Evolutionary conservation across 2,888 invertebrate species (phyloP).

Genomic region (Eristalis tenax): DNA sequence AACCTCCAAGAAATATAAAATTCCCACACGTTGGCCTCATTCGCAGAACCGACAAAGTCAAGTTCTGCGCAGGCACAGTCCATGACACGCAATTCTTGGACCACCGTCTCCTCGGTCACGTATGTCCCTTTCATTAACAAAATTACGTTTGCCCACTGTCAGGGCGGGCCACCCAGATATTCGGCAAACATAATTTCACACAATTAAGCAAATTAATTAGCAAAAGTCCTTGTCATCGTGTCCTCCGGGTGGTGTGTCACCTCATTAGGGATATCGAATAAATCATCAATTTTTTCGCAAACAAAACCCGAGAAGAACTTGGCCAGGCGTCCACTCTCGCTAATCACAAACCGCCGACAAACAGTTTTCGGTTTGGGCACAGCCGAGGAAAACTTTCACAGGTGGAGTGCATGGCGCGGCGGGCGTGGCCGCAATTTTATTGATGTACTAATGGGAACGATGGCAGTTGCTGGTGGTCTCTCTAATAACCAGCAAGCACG

Average conservation of each 20-base stretch:
- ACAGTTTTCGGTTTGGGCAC: neutral
- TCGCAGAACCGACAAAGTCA: neutral
- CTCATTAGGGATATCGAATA: neutral
- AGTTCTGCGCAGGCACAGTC: neutral
- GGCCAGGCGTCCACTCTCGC: neutral
- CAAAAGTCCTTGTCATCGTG: neutral
- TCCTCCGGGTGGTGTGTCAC: neutral
- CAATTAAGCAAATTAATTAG: conserved; percentile 15
- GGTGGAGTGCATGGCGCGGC: neutral
- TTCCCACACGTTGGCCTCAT: neutral
- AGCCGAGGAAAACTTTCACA: neutral
- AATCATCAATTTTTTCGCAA: neutral
- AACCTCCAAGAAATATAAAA: neutral
- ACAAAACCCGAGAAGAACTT: neutral
- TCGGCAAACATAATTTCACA: conserved; percentile 19
- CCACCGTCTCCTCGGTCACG: neutral
- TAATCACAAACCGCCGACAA: neutral
- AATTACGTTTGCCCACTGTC: conserved; percentile 15
- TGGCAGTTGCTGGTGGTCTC: neutral
- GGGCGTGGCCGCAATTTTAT: neutral
- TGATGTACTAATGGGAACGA: neutral
- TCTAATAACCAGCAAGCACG: neutral
- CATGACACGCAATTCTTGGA: conserved; percentile 9
- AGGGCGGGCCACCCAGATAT: conserved; percentile 5
- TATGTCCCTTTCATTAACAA: conserved; percentile 20